Base-by-base conservation (phyloP, 2,888 invertebrate genomes). In the Mesorhabditis spiculigera region DNA sequence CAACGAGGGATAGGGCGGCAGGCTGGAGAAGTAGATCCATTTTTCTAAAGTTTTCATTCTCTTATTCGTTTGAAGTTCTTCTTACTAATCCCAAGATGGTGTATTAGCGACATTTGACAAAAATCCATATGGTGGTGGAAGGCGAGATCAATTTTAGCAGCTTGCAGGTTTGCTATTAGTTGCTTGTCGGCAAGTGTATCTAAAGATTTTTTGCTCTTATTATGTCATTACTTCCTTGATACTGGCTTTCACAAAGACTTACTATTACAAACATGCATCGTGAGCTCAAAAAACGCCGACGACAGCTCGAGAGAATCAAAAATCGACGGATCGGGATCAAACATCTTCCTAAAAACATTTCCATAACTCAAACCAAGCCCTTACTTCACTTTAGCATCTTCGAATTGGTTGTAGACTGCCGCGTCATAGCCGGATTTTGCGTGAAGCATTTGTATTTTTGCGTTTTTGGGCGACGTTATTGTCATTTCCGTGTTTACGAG, bases 401-500 rank as follows among this genome's bases (percentile, higher is more conserved):
- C 58, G n/a, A 50, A 50, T n/a, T 10, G 58, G 58, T n/a, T 10
- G n/a, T 50, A 50, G 58, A 50, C n/a, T 50, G 8, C 58, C 8
- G 8, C 8, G n/a, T 50, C 58, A 50, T 50, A 50, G 8, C 58
- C 58, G n/a, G 8, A 13, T 10, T 50, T 50, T 10, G 58, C 10
- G 10, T 10, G 8, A n/a, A 50, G n/a, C n/a, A n/a, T 3, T 50
- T 50, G 8, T 10, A 50, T 50, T 50, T 50, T 10, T 1, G 58
- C 58, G n/a, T 50, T 10, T 10, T 13, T 1, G 10, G n/a, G 58
- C n/a, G 58, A 50, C n/a, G 1, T n/a, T 10, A 50, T 8, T 4
- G 68, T 71, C 6, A 61, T 45, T 45, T 65, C 45, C 43, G 68
- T 62, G 50, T 71, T 71, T 43, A 65, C 64, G 5, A 61, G 45